Percentiles rank a stretch among this genome's conserved stretches.
phyloP scores from a whole-genome alignment of 2,113 vertebrate genomes.

The Arvicanthis niloticus region DNA sequence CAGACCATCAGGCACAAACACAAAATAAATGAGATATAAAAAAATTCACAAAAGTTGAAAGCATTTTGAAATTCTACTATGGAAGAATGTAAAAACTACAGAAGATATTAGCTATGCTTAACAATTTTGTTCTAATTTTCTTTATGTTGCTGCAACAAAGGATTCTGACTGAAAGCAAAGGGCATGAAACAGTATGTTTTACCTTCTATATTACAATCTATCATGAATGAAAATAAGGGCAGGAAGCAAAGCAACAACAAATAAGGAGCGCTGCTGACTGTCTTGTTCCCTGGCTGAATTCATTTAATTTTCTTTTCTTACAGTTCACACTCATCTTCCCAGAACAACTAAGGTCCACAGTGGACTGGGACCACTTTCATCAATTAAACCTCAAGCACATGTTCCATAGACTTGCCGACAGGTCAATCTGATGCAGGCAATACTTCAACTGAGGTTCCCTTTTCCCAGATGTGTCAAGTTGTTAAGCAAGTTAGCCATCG shows the following conservation, averaged over 20 bases:
- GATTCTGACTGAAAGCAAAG: neutral
- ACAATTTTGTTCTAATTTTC: neutral
- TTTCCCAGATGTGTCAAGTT: neutral
- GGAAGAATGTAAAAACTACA: neutral
- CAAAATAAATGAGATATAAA: neutral
- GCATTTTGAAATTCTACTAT: neutral
- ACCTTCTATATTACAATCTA: neutral
- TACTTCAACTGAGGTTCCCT: neutral
- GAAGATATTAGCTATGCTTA: neutral
- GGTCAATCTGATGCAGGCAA: no score
- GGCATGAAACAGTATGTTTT: neutral
- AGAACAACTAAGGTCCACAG: neutral
- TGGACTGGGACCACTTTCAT: neutral
- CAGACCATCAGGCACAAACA: neutral
- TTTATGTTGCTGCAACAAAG: neutral
- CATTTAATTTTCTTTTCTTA: neutral
- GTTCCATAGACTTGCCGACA: neutral
- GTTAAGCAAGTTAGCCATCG: neutral
- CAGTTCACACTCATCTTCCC: neutral
- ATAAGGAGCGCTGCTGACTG: neutral
- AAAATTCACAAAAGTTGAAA: neutral
- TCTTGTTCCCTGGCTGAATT: neutral
- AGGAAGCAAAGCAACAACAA: neutral
- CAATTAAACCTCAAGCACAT: neutral
- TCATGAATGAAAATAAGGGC: neutral